Conservation (phyloP, 2,797 vertebrate genomes). For the Pseudochirops cupreus region DNA sequence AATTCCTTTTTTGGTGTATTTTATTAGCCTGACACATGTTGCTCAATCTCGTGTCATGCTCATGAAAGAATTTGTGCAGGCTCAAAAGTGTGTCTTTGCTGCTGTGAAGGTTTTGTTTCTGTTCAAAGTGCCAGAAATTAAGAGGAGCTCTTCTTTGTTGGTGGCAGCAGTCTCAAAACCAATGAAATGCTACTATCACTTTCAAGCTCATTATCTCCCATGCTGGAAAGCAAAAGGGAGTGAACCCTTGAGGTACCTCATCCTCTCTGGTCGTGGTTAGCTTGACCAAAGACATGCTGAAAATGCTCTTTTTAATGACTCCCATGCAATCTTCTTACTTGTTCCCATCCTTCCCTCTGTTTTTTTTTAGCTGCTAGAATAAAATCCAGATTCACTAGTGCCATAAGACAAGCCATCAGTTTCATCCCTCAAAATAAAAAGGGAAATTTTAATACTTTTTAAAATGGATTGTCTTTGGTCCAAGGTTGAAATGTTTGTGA, state of each 20-base stretch:
- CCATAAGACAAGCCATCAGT: background rate
- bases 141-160: background rate
- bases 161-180: background rate
- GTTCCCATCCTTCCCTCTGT: background rate
- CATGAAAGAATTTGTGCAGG: background rate
- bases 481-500: background rate
- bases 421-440: background rate
- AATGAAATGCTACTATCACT: background rate
- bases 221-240: background rate
- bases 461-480: background rate
- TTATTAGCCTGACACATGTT: background rate
- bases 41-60: background rate
- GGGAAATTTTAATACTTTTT: background rate
- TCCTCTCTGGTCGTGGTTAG: background rate
- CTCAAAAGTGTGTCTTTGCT: background rate
- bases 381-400: background rate
- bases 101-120: background rate
- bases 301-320: background rate
- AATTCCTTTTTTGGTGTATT: background rate
- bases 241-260: background rate
- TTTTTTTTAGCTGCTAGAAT: background rate
- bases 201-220: background rate
- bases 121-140: background rate
- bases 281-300: background rate
- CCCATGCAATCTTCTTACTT: background rate